These are phyloP conservation scores for Pomatostomus ruficeps DNA, from an alignment of 2,113 vertebrate species.

Conservation along the genomic window DNA sequence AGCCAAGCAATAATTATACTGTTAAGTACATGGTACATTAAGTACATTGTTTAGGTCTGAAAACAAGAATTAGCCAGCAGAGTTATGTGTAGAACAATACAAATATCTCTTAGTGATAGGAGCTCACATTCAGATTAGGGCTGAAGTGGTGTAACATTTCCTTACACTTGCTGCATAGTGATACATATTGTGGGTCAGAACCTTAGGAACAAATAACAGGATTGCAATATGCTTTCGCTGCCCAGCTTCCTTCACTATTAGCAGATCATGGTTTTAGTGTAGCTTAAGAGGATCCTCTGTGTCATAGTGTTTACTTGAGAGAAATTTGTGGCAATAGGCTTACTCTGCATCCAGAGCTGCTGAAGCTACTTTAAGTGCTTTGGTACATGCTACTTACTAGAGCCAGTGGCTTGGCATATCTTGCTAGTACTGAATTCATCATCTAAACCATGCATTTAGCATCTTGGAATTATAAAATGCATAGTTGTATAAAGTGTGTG, in stretches of 20 bases:
- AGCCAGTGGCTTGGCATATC: not conserved
- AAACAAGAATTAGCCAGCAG: not conserved
- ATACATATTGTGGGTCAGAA: not conserved
- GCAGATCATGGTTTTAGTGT: not conserved
- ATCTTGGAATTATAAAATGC: not conserved
- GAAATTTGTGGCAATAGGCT: not conserved
- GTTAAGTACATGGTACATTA: not conserved
- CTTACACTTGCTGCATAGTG: not conserved
- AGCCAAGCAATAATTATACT: not conserved
- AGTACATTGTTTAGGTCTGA: not conserved
- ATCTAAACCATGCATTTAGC: not conserved
- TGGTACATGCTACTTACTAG: not conserved
- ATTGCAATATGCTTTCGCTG: not conserved
- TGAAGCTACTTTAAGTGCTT: not conserved
- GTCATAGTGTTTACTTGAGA: not conserved
- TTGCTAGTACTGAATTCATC: not conserved
- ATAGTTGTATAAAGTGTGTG: not conserved
- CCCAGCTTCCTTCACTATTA: not conserved
- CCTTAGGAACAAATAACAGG: not conserved
- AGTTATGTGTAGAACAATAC: not conserved
- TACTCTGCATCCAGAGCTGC: not conserved
- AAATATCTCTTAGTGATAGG: not conserved
- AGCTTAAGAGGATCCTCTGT: not conserved
- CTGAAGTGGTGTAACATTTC: not conserved
- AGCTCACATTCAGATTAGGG: not conserved